phyloP scores from a whole-genome alignment of 2,113 vertebrate species.

The Ceyx margarethae region DNA sequence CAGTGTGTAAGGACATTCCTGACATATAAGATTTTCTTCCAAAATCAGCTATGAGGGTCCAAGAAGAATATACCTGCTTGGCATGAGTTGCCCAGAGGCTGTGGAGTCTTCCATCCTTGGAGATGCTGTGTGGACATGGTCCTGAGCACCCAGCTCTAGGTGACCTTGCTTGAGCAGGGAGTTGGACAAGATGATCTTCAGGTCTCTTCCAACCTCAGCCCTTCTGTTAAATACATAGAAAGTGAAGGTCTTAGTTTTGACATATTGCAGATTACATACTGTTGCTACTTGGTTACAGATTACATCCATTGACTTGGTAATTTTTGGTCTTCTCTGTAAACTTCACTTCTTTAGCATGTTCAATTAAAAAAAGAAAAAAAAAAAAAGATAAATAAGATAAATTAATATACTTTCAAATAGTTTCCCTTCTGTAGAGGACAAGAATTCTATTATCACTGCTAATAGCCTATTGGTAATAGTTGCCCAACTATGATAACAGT shows the following conservation, averaged over 20 bases:
- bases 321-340: background rate
- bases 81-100: background rate
- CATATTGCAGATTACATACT: background rate
- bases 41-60: background rate
- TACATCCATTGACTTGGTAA: background rate
- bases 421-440: background rate
- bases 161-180: background rate
- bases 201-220: background rate
- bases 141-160: background rate
- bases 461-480: background rate
- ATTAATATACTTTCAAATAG: background rate
- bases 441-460: background rate
- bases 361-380: background rate
- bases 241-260: background rate
- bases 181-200: background rate
- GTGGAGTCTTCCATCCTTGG: background rate
- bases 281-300: background rate
- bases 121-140: rapidly evolving
- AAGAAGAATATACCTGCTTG: background rate
- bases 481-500: background rate
- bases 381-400: too few species aligned
- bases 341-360: background rate
- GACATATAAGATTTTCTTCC: background rate
- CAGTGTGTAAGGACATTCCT: background rate
- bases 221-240: background rate